Percentiles rank a stretch among this genome's conserved stretches.
Evolutionary conservation across 2,113 vertebrate genomes (phyloP).

Genomic region (Cheirogaleus medius): DNA sequence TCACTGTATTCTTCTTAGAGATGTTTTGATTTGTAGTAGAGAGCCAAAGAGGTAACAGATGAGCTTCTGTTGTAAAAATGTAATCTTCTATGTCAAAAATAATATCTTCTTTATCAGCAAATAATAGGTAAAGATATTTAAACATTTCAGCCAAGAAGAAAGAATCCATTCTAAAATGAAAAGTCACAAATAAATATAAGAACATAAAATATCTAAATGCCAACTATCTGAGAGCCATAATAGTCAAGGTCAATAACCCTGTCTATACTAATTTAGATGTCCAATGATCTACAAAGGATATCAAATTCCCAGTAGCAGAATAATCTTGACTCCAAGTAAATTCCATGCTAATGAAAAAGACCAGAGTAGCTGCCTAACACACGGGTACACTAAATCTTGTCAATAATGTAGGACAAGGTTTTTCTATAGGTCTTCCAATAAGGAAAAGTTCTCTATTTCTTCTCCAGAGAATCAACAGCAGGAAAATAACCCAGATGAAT

Average conservation of each 20-base stretch:
- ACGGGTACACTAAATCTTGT: not conserved
- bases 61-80: slow-evolving; percentile 99
- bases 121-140: slow-evolving; percentile 97
- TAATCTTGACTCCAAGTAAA: not conserved
- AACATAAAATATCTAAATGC: slow-evolving; percentile 26
- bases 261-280: not conserved
- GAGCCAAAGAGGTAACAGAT: slow-evolving; percentile 96
- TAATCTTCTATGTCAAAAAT: slow-evolving; percentile 98
- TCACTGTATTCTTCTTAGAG: slow-evolving; percentile 86
- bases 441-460: not conserved
- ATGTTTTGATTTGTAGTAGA: slow-evolving; percentile 90
- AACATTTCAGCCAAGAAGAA: slow-evolving; percentile 99
- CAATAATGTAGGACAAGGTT: not conserved
- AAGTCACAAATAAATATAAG: slow-evolving; percentile 48
- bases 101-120: slow-evolving; percentile 94
- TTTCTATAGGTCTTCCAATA: not conserved
- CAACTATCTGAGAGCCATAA: not conserved
- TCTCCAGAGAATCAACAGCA: not conserved
- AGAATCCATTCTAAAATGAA: slow-evolving; percentile 94
- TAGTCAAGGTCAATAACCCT: not conserved
- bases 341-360: not conserved
- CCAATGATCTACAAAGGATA: not conserved
- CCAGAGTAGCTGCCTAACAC: not conserved
- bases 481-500: not conserved
- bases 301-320: not conserved